Evolutionary conservation across 2,113 vertebrate genomes (phyloP).

Genomic region (Macquaria australasica): DNA sequence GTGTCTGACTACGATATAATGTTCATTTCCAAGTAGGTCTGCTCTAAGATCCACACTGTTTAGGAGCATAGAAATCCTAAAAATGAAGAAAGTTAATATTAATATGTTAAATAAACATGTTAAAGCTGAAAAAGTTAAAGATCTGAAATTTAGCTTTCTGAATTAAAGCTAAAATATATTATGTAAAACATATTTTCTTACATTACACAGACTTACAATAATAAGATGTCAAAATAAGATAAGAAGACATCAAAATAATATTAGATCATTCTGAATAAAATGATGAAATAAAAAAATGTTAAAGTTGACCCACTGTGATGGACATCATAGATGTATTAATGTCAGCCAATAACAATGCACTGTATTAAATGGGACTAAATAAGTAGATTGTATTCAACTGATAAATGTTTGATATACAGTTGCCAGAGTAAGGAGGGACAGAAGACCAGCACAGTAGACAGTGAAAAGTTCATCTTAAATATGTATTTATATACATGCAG

Average conservation of each 20-base stretch:
- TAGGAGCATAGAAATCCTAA: neutral
- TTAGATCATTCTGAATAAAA: neutral
- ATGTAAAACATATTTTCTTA: neutral
- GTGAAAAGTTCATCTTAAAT: neutral
- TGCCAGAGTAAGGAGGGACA: neutral
- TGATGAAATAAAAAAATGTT: neutral
- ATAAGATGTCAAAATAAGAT: neutral
- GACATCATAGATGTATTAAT: neutral
- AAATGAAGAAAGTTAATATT: neutral
- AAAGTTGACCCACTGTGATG: neutral
- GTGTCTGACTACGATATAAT: conserved; percentile 1
- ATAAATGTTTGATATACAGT: neutral
- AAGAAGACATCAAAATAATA: neutral
- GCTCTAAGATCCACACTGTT: neutral
- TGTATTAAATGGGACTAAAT: neutral
- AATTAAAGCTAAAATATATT: neutral
- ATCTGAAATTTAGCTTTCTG: neutral
- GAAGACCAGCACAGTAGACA: too few species aligned
- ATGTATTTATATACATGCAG: neutral
- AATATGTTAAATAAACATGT: neutral
- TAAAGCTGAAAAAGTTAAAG: neutral
- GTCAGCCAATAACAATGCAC: neutral
- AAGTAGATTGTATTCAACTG: neutral
- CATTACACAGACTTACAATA: neutral
- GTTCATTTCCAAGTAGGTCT: neutral